phyloP scores from a whole-genome alignment of 2,113 vertebrate genomes.

The Macquaria ambigua region DNA sequence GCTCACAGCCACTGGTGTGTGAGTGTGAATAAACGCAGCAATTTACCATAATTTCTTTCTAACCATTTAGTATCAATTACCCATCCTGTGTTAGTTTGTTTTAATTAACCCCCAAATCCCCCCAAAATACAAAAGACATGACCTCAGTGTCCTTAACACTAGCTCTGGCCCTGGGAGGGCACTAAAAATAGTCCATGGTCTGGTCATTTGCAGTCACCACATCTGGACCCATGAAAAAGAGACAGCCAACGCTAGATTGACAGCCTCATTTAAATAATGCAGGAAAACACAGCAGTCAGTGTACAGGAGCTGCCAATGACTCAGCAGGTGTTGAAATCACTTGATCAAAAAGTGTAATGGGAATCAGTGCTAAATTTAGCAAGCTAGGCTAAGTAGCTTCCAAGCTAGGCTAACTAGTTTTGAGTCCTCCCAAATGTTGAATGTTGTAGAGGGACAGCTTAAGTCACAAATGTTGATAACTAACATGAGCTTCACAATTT shows the following conservation, averaged over 20 bases:
- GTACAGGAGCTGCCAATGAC: neutral
- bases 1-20: no score
- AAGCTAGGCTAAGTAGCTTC: neutral
- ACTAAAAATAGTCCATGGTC: neutral
- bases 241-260: neutral
- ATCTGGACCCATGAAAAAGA: neutral
- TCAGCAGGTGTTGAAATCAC: neutral
- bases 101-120: neutral
- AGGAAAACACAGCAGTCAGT: neutral
- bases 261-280: no score
- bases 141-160: no score
- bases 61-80: no score
- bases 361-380: neutral
- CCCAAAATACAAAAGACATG: neutral
- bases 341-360: neutral
- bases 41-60: no score
- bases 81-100: neutral
- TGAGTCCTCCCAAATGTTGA: neutral
- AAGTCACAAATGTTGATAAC: neutral
- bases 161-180: no score
- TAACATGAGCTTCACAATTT: no score
- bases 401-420: neutral
- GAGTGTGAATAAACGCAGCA: no score
- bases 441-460: neutral
- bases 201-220: neutral